Evolutionary conservation across 1,140 invertebrate genomes (phyloP).

Genomic region (Lasioglossum baleicum): DNA sequence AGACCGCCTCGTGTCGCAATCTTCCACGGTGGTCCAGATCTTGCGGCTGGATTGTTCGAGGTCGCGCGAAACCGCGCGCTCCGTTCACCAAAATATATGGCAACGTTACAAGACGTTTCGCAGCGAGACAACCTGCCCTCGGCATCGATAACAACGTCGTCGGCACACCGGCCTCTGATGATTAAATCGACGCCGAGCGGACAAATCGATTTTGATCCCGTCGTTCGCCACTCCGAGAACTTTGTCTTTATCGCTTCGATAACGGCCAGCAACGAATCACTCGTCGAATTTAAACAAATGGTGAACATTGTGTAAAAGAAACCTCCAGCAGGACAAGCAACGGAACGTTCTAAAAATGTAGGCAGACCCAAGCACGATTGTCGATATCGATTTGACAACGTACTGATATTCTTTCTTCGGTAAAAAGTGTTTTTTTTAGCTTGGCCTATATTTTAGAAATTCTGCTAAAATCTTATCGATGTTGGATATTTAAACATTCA

Average conservation of each 20-base stretch:
- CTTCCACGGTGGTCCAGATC: constrained; percentile 61
- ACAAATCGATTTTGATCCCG: neutral
- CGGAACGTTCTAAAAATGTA: too few relatives aligned
- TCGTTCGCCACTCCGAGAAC: neutral
- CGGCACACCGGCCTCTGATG: neutral
- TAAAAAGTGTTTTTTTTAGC: too few relatives aligned
- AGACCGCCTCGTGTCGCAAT: constrained; percentile 53
- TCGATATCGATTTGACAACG: too few relatives aligned
- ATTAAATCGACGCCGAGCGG: neutral
- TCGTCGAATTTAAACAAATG: too few relatives aligned
- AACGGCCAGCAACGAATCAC: neutral
- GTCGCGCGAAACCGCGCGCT: constrained; percentile 46
- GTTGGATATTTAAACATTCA: too few relatives aligned
- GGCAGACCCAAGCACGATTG: too few relatives aligned
- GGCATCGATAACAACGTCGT: constrained; percentile 8
- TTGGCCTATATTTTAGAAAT: too few relatives aligned
- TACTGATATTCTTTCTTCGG: too few relatives aligned
- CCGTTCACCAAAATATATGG: constrained; percentile 46
- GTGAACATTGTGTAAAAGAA: too few relatives aligned
- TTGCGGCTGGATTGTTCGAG: constrained; percentile 51
- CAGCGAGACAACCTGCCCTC: constrained; percentile 30
- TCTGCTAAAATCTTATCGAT: too few relatives aligned
- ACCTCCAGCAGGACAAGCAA: too few relatives aligned
- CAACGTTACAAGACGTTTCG: constrained; percentile 18
- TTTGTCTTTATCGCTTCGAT: neutral